Evolutionary conservation across 2,113 vertebrate species (phyloP).

Genomic region (Lepus americanus): DNA sequence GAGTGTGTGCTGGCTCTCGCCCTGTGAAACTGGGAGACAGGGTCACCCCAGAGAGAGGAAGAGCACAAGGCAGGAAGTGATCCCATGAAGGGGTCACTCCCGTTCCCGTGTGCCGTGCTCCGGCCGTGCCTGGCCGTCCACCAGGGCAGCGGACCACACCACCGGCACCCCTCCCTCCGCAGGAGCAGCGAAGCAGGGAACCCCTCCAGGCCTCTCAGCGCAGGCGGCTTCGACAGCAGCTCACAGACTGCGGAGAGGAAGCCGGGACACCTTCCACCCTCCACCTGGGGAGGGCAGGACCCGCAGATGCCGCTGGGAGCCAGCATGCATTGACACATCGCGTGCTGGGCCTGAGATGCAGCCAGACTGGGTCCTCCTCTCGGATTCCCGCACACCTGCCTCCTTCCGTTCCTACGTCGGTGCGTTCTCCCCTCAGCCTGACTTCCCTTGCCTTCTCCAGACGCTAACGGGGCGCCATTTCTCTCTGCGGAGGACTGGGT

Average conservation of each 20-base stretch:
- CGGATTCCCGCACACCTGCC: neutral
- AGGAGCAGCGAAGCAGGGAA: too few relatives aligned
- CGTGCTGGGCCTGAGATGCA: neutral
- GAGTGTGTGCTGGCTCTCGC: neutral
- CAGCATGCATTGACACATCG: neutral
- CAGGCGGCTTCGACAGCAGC: too few relatives aligned
- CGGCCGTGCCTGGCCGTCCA: neutral
- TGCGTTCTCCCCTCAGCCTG: neutral
- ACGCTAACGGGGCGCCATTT: neutral
- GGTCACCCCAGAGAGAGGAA: neutral
- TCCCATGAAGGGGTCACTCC: rapidly evolving
- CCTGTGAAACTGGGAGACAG: too few relatives aligned
- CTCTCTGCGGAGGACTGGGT: neutral
- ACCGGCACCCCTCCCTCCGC: neutral
- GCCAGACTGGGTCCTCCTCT: neutral
- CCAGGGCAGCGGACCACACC: neutral
- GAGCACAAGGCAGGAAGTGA: rapidly evolving
- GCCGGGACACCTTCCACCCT: too few relatives aligned
- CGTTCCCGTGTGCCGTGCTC: too few relatives aligned
- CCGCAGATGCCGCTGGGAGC: too few relatives aligned
- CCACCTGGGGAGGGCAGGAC: too few relatives aligned
- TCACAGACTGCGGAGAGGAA: too few relatives aligned
- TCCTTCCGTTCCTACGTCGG: neutral
- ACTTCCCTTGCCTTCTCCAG: neutral
- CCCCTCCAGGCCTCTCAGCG: too few relatives aligned